These are phyloP conservation scores for Poecilus cupreus DNA, from an alignment of 2,888 invertebrate species.

Conservation along the genomic window DNA sequence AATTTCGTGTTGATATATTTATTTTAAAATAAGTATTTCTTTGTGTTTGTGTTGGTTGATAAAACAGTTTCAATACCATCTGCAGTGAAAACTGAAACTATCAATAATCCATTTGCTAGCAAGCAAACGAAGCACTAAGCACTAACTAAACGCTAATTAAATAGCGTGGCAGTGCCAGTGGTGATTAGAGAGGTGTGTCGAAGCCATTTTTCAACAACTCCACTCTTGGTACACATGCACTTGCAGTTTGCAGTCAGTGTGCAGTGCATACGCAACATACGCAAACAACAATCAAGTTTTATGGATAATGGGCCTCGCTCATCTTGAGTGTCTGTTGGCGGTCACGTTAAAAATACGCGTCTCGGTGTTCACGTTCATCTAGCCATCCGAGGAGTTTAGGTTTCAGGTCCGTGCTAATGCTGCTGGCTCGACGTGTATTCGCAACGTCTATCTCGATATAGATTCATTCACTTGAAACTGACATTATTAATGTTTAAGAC, in stretches of 20 bases:
- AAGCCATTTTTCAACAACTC: slow-evolving; percentile 12
- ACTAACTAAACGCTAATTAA: slow-evolving; percentile 35
- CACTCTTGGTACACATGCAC: neutral
- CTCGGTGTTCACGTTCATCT: neutral
- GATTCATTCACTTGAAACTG: neutral
- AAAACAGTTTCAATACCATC: no score
- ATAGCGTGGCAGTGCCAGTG: neutral
- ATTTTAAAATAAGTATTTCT: no score
- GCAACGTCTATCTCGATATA: neutral
- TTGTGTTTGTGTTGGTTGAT: no score
- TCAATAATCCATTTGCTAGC: no score
- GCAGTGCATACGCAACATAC: slow-evolving; percentile 5
- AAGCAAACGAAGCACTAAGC: no score
- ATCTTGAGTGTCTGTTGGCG: slow-evolving; percentile 36
- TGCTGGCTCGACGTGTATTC: neutral
- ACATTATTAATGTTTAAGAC: no score
- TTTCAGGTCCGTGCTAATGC: neutral
- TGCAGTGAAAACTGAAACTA: no score
- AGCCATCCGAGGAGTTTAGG: neutral
- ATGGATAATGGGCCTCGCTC: slow-evolving; percentile 54
- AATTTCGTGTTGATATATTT: no score
- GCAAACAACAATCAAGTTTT: slow-evolving; percentile 56
- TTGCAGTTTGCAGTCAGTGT: neutral
- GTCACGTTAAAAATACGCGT: neutral
- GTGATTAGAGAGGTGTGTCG: slow-evolving; percentile 37